A percentile compares a stretch with the other conserved stretches of the same genome.
These are phyloP conservation scores for Drosophila ercepeae DNA, from an alignment of 1,140 invertebrate species.

Conservation along the genomic window DNA sequence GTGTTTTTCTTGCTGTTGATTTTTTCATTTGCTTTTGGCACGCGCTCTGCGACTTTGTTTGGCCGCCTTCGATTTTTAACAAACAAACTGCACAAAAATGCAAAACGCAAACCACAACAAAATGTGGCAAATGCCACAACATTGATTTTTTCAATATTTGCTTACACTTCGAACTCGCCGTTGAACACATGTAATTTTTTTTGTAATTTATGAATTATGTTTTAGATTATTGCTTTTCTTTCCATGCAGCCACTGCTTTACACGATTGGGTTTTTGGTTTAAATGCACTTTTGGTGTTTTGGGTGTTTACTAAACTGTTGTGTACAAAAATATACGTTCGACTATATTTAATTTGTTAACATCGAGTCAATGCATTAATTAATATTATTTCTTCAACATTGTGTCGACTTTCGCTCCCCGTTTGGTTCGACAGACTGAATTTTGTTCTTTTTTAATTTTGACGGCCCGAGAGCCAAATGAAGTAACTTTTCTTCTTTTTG, in stretches of 20 bases:
- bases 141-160: slow-evolving; percentile 66
- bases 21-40: slow-evolving; percentile 50
- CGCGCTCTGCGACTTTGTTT: slow-evolving; percentile 57
- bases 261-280: slow-evolving; percentile 28
- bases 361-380: slow-evolving; percentile 6
- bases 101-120: slow-evolving; percentile 34
- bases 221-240: slow-evolving; percentile 43
- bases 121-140: slow-evolving; percentile 32
- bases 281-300: slow-evolving; percentile 76
- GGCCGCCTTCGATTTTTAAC: slow-evolving; percentile 78
- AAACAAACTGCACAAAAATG: slow-evolving; percentile 24
- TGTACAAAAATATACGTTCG: slow-evolving; percentile 66
- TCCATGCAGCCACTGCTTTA: slow-evolving; percentile 23
- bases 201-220: slow-evolving; percentile 11
- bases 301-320: slow-evolving; percentile 16
- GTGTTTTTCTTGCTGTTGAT: slow-evolving; percentile 21
- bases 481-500: slow-evolving; percentile 64
- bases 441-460: slow-evolving; percentile 15
- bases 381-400: slow-evolving; percentile 14
- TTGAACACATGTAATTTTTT: slow-evolving; percentile 44
- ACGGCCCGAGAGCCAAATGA: slow-evolving; percentile 10
- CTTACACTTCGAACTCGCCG: slow-evolving; percentile 55
- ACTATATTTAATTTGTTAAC: slow-evolving; percentile 43
- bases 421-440: slow-evolving; percentile 61
- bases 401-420: slow-evolving; percentile 51